Conservation (phyloP, 2,888 invertebrate species). For the Urechis unicinctus region DNA sequence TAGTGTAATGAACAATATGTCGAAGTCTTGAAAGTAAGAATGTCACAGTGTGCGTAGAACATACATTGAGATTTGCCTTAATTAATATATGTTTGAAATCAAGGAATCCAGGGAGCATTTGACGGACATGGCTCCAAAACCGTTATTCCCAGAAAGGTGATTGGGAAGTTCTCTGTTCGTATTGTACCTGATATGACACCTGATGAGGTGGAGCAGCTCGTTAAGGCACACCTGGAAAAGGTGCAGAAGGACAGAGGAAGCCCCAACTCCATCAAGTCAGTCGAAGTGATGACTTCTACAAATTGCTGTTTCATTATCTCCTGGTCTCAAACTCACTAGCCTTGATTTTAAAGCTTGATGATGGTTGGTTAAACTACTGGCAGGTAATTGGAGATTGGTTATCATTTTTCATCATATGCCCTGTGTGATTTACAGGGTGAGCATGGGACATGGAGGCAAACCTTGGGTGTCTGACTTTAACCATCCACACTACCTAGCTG, state of each 20-base stretch:
- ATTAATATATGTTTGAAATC: not conserved
- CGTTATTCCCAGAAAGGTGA: conserved; percentile 71
- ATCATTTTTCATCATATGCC: no score
- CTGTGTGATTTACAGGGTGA: conserved; percentile 39
- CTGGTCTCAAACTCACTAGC: no score
- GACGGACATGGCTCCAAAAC: conserved; percentile 90
- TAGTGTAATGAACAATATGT: no score
- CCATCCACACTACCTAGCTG: conserved; percentile 89
- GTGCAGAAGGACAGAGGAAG: conserved; percentile 74
- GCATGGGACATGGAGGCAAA: conserved; percentile 67
- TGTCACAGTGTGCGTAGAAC: no score
- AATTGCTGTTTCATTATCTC: not conserved
- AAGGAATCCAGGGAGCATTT: conserved; percentile 85
- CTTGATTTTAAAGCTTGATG: no score
- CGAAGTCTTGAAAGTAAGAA: no score
- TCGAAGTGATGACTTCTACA: not conserved
- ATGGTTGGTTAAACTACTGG: no score
- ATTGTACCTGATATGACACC: conserved; percentile 93
- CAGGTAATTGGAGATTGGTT: no score
- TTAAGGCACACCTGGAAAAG: conserved; percentile 69
- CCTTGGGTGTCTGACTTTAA: conserved; percentile 90
- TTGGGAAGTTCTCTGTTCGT: conserved; percentile 94
- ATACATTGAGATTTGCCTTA: no score
- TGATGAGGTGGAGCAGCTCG: conserved; percentile 68
- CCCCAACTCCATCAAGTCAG: conserved; percentile 73